phyloP scores from a whole-genome alignment of 2,888 invertebrate genomes.

The Mythimna vitellina region DNA sequence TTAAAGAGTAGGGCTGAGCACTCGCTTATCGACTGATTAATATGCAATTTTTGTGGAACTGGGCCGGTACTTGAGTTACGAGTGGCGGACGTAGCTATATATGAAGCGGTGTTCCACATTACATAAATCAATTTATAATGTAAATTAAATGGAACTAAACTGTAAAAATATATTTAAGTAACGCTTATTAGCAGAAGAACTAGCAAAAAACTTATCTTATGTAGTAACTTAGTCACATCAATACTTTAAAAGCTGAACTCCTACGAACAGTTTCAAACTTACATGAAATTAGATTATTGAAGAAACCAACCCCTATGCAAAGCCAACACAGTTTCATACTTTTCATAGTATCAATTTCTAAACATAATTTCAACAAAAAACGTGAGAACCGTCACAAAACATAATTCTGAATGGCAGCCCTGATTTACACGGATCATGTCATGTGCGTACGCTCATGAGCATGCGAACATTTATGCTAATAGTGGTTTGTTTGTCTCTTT shows the following conservation, averaged over 20 bases:
- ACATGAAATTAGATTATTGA: neutral
- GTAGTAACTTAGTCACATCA: neutral
- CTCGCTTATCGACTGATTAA: constrained; percentile 45
- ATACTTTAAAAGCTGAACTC: neutral
- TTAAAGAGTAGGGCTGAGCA: constrained; percentile 42
- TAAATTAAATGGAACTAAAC: neutral
- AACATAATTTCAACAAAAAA: constrained; percentile 42
- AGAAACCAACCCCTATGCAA: neutral
- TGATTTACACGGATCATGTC: constrained; percentile 61
- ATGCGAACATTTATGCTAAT: constrained; percentile 64
- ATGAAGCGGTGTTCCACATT: neutral
- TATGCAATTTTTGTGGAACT: constrained; percentile 53
- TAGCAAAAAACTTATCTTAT: neutral
- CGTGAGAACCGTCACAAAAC: constrained; percentile 48
- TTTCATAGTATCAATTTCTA: constrained; percentile 44
- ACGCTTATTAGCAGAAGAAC: too few relatives aligned
- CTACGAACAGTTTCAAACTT: neutral
- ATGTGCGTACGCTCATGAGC: constrained; percentile 56
- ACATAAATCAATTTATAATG: neutral
- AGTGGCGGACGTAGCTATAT: constrained; percentile 9
- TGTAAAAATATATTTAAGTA: neutral
- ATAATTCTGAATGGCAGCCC: constrained; percentile 54
- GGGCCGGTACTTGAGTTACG: constrained; percentile 8
- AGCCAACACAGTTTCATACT: constrained; percentile 4
- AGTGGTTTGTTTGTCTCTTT: constrained; percentile 64